Conservation (phyloP, 2,888 invertebrate genomes). For the Coelopa pilipes region DNA sequence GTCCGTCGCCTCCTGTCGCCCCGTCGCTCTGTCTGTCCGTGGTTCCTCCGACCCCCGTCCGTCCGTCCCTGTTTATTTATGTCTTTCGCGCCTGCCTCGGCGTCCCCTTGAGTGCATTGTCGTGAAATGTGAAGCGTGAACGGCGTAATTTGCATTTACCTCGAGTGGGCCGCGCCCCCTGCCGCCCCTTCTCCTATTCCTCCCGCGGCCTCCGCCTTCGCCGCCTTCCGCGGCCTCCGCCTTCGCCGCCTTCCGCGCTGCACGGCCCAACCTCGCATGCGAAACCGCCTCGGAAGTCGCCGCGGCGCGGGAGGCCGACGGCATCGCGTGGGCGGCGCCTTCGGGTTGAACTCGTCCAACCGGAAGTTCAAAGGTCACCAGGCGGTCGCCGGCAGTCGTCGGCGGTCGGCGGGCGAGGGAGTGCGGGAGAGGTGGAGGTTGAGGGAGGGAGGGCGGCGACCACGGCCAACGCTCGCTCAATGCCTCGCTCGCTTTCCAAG, state of each 20-base stretch:
- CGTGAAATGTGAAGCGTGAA: slow-evolving; percentile 25
- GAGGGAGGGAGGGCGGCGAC: no score
- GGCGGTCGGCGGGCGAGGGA: no score
- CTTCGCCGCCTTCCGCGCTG: slow-evolving; percentile 25
- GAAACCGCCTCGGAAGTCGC: background rate
- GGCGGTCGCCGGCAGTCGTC: no score
- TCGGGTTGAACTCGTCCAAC: no score
- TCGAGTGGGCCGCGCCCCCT: slow-evolving; percentile 7
- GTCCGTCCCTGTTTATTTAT: background rate
- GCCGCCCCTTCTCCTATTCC: background rate
- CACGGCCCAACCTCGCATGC: slow-evolving; percentile 5
- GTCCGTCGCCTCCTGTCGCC: no score
- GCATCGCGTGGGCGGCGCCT: no score
- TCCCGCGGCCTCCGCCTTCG: background rate
- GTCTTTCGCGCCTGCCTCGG: background rate
- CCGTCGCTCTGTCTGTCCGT: background rate
- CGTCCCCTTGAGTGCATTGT: slow-evolving; percentile 3
- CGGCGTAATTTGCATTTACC: slow-evolving; percentile 22
- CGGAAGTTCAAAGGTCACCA: no score
- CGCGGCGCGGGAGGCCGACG: no score
- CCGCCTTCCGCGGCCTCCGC: background rate
- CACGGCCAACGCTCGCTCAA: no score
- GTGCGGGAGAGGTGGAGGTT: no score
- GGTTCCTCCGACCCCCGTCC: no score
- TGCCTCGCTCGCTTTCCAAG: no score